Evolutionary conservation across 2,888 invertebrate species (phyloP).

Genomic region (Hirtodrosophila histrioides): DNA sequence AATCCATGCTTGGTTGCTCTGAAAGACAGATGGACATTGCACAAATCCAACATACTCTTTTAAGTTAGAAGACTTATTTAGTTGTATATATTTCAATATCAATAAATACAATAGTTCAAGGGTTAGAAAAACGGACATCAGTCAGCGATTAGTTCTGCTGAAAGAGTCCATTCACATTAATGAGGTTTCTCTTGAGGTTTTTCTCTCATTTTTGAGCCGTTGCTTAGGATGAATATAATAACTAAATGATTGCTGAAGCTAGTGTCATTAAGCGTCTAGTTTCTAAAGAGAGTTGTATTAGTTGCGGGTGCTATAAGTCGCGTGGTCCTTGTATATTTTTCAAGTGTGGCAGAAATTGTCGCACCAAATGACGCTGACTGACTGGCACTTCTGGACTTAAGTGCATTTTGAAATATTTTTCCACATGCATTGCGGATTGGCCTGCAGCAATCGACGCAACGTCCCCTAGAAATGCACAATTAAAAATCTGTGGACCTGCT

Average conservation of each 20-base stretch:
- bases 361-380: conserved; percentile 2
- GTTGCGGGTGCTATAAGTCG: conserved; percentile 25
- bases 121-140: no score
- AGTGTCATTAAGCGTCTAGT: conserved; percentile 6
- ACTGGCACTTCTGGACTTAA: conserved; percentile 28
- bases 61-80: no score
- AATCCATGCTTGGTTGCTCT: no score
- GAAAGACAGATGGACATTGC: no score
- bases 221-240: no score
- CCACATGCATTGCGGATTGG: conserved; percentile 19
- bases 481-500: conserved; percentile 40
- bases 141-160: no score
- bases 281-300: conserved; percentile 3
- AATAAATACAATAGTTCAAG: no score
- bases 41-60: no score
- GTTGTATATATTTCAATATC: no score
- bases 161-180: no score
- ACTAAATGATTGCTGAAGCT: background rate
- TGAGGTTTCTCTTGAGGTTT: no score
- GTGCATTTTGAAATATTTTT: conserved; percentile 59
- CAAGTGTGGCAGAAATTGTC: conserved; percentile 29
- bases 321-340: conserved; percentile 37
- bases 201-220: no score
- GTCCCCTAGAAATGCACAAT: conserved; percentile 41
- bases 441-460: conserved; percentile 16